A percentile compares a stretch with the other conserved stretches of the same genome.
Evolutionary conservation across 2,888 invertebrate species (phyloP).

Genomic region (Alloscopus bannaensis): DNA sequence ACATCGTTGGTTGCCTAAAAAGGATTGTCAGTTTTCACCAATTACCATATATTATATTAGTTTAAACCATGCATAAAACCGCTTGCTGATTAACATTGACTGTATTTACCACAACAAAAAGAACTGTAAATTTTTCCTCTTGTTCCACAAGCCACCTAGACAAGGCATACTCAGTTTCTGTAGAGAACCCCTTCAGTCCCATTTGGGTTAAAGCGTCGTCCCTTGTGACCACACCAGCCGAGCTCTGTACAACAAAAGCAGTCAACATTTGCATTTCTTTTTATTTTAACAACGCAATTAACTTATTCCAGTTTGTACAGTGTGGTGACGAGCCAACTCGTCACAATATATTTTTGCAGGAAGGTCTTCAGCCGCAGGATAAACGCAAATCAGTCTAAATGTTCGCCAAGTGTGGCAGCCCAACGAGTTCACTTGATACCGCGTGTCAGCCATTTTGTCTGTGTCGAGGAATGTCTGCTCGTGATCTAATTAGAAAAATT

Average conservation of each 20-base stretch:
- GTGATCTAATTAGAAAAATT: conserved; percentile 11
- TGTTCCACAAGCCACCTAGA: conserved; percentile 23
- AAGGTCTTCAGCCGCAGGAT: conserved; percentile 34
- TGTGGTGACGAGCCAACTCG: conserved; percentile 47
- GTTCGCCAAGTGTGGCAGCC: conserved; percentile 51
- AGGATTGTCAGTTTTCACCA: too few species aligned
- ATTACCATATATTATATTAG: neutral
- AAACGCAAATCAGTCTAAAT: conserved; percentile 48
- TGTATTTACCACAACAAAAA: conserved; percentile 21
- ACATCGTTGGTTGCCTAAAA: conserved; percentile 9
- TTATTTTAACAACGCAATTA: neutral
- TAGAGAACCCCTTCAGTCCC: neutral
- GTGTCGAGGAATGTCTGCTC: conserved; percentile 44
- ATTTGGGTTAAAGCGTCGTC: conserved; percentile 6
- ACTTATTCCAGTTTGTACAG: too few species aligned
- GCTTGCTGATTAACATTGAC: neutral
- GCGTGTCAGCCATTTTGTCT: conserved; percentile 45
- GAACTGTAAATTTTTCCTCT: conserved; percentile 10
- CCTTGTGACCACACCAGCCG: conserved; percentile 19
- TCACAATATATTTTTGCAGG: conserved; percentile 61
- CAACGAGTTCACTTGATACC: conserved; percentile 26
- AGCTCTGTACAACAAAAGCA: conserved; percentile 9
- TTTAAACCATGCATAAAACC: too few species aligned
- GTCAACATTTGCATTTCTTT: neutral
- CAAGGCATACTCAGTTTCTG: conserved; percentile 4